Base-by-base conservation (phyloP, 1,140 invertebrate genomes). In the Calosoma granatense region DNA sequence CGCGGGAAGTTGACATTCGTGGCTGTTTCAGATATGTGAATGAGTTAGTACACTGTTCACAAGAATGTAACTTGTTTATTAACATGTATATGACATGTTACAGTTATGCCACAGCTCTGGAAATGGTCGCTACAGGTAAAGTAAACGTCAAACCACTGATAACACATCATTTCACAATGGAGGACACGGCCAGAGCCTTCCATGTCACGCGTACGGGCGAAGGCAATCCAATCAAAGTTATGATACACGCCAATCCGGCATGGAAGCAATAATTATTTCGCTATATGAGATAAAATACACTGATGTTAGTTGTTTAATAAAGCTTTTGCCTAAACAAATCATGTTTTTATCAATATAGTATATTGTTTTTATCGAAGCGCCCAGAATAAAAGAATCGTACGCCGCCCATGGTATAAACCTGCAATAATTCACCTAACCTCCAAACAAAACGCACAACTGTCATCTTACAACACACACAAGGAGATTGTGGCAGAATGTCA, bases 11-110 rank as follows among this genome's bases (percentile, higher is more conserved):
- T 3, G 92, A 96, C 70, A 92, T 98, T 56, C 78, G 83, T 65
- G 94, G 94, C 51, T 83, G 92, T 21, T 97, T 97, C 73, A 80
- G 94, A 74, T 97, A 96, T 69, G 85, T 78, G 43, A 95, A 97
- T 74, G 89, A 92, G 88, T 92, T 73, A 66, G 66, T 63, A 22
- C 54, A 17, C 30, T 59, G 51, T 53, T 56, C n/a, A n/a, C n/a
- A n/a, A n/a, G n/a, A 15, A 19, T n/a, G n/a, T n/a, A n/a, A n/a
- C n/a, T n/a, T n/a, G n/a, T n/a, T n/a, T n/a, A n/a, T n/a, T n/a
- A n/a, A n/a, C n/a, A n/a, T n/a, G n/a, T n/a, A n/a, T n/a, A n/a
- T n/a, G n/a, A n/a, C n/a, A n/a, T n/a, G n/a, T 14, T 74, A 15
- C 66, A 92, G 90, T 65, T 97, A 97, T 74, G 80, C 85, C 1